phyloP scores from a whole-genome alignment of 1,140 invertebrate genomes.

The Leptopilina boulardi region DNA sequence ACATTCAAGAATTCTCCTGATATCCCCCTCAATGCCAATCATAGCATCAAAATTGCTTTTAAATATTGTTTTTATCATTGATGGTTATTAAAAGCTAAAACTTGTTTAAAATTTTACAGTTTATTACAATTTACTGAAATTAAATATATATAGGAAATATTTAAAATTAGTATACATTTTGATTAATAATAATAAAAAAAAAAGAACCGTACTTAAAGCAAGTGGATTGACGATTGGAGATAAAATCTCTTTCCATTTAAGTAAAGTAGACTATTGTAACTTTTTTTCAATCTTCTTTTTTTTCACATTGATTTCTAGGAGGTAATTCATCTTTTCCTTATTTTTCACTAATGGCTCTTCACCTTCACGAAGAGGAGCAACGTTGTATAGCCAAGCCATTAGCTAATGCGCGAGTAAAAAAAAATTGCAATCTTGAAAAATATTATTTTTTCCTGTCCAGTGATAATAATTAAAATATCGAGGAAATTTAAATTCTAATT shows the following conservation, averaged over 20 bases:
- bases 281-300: too few relatives aligned
- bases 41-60: background rate
- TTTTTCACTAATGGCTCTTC: constrained; percentile 26
- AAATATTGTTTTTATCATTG: too few relatives aligned
- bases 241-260: constrained; percentile 13
- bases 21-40: background rate
- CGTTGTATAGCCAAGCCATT: background rate
- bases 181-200: background rate
- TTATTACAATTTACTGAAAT: too few relatives aligned
- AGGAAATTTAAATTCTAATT: constrained; percentile 15
- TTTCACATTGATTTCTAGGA: background rate
- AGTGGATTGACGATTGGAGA: background rate
- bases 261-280: constrained; percentile 1
- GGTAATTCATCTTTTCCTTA: constrained; percentile 26
- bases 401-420: constrained; percentile 6
- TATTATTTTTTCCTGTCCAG: background rate
- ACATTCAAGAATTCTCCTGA: constrained; percentile 1
- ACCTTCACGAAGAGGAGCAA: background rate
- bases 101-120: too few relatives aligned
- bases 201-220: background rate
- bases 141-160: too few relatives aligned
- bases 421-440: constrained; percentile 18
- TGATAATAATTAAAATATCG: constrained; percentile 22
- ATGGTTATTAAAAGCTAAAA: too few relatives aligned
- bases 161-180: background rate